A percentile compares a stretch with the other conserved stretches of the same genome.
Conservation (phyloP, 1,140 invertebrate species). For the Bemisia tabaci region DNA sequence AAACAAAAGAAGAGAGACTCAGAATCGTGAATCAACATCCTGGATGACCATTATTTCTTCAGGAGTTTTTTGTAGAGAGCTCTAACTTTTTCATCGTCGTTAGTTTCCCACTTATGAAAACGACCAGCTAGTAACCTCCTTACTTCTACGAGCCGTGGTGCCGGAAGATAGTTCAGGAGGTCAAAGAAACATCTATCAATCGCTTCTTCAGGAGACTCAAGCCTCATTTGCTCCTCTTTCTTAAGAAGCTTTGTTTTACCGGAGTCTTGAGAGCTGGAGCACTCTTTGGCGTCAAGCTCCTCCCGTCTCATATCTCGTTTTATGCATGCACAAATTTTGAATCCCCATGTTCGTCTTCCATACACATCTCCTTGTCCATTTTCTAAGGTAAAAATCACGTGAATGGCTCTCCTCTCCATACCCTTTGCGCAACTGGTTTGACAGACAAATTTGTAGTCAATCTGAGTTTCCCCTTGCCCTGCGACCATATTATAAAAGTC, state of each 20-base stretch:
- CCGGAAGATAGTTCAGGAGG: no score
- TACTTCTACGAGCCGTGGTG: no score
- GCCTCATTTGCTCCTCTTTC: neutral
- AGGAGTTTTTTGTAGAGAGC: no score
- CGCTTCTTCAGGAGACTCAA: neutral
- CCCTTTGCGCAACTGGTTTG: constrained; percentile 64
- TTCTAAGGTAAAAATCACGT: constrained; percentile 65
- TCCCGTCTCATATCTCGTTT: constrained; percentile 59
- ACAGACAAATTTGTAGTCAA: constrained; percentile 64
- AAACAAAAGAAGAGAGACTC: no score
- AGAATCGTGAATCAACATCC: no score
- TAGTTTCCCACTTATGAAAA: no score
- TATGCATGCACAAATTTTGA: constrained; percentile 67
- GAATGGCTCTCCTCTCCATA: constrained; percentile 58
- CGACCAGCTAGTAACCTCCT: no score
- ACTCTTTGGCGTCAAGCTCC: constrained; percentile 30
- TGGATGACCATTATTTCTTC: no score
- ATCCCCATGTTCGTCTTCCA: constrained; percentile 47
- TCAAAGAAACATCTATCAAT: neutral
- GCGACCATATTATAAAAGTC: no score
- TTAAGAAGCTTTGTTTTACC: neutral
- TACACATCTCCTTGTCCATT: constrained; percentile 38
- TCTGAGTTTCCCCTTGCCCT: no score
- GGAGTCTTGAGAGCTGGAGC: neutral
- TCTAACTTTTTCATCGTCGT: no score